These are phyloP conservation scores for Diorhabda elongata DNA, from an alignment of 1,140 invertebrate genomes.

Conservation along the genomic window DNA sequence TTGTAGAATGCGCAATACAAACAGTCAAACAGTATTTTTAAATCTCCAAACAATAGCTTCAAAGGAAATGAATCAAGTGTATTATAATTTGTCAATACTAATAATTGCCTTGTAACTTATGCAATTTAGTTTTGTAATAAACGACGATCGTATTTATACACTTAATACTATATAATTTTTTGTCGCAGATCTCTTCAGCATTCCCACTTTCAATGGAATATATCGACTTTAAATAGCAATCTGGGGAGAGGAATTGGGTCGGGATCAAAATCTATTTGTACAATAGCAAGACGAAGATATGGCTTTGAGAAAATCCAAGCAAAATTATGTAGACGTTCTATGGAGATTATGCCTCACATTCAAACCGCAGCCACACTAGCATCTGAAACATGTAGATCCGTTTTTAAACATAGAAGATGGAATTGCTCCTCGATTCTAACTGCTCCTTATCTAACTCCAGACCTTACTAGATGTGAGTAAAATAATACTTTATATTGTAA, in stretches of 20 bases:
- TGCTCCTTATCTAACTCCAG: constrained; percentile 68
- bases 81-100: background rate
- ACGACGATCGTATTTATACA: background rate
- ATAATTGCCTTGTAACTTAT: background rate
- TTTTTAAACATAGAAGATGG: constrained; percentile 73
- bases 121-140: no score
- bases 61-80: background rate
- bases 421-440: constrained; percentile 76
- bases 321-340: constrained; percentile 40
- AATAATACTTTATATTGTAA: no score
- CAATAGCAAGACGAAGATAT: constrained; percentile 39
- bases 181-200: constrained; percentile 42
- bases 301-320: constrained; percentile 44
- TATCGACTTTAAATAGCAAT: constrained; percentile 34
- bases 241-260: constrained; percentile 41
- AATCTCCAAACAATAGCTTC: background rate
- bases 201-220: constrained; percentile 44
- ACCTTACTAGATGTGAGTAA: constrained; percentile 67
- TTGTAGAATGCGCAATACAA: background rate
- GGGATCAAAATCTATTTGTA: constrained; percentile 39
- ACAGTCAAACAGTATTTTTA: background rate
- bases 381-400: constrained; percentile 65
- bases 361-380: constrained; percentile 65
- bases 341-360: constrained; percentile 68
- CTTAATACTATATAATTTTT: background rate